These are phyloP conservation scores for Cydia fagiglandana DNA, from an alignment of 1,140 invertebrate genomes.

Conservation along the genomic window DNA sequence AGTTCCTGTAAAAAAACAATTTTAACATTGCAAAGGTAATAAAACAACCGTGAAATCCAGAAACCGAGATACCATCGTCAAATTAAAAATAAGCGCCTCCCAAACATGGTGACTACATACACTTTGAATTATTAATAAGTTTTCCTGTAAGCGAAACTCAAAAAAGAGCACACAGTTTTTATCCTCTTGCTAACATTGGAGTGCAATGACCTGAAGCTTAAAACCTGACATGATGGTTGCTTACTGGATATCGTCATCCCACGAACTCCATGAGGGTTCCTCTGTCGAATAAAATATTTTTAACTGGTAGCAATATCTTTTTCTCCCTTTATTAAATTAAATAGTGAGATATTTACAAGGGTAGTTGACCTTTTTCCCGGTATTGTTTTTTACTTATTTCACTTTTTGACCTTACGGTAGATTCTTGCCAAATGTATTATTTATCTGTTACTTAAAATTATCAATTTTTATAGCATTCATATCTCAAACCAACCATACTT, in stretches of 20 bases:
- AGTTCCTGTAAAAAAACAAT: background rate
- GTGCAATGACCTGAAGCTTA: background rate
- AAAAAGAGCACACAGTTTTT: background rate
- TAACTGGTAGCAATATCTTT: background rate
- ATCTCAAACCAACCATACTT: background rate
- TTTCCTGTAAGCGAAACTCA: background rate
- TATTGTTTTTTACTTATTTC: too few species aligned
- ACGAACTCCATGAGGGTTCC: background rate
- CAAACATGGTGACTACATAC: background rate
- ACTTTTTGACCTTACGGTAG: too few species aligned
- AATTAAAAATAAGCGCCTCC: background rate
- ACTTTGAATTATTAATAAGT: background rate
- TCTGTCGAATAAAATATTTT: background rate
- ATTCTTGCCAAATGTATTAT: too few species aligned
- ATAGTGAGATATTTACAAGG: too few species aligned
- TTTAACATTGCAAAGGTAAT: background rate
- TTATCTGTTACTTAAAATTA: too few species aligned
- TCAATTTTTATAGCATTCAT: too few species aligned
- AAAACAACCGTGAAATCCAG: background rate
- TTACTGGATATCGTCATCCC: background rate
- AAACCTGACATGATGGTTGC: background rate
- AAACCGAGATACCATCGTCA: background rate
- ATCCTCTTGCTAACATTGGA: background rate
- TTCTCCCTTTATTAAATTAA: too few species aligned
- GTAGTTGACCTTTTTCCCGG: too few species aligned